Evolutionary conservation across 2,797 vertebrate species (phyloP), one percentile per base, ranked within the genome.

Genomic region (Uromys caudimaculatus): DNA sequence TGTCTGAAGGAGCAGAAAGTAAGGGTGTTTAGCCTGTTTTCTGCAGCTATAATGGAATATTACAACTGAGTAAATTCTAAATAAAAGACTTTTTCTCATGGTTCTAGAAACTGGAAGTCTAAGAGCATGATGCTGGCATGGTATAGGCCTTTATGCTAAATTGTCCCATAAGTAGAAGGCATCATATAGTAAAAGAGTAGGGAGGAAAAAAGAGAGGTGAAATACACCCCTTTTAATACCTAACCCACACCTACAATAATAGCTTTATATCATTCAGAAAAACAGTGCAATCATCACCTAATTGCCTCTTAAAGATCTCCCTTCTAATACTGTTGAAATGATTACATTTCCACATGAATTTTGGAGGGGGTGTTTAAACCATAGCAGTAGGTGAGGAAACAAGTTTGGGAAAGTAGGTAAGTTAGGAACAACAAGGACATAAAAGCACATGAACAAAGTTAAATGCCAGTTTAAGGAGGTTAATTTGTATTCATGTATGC

Each of bases 1-100:
- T 94, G 58, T 96, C 88, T 96, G 56, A 58, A 96, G 67, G 92
- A 75, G 21, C 60, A 95, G 71, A 95, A 77, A 87, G 75, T 90
- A 75, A 71, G 32, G 27, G 19, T 91, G 13, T 52, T 91, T 71
- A 58, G 50, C 64, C 38, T 77, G 38, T 94, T 85, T 85, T 86
- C 81, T 90, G 38, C 32, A 38, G 24, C 62, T 78, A 1, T 71
- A 73, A 82, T 19, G 54, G n/a, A 82, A 47, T 88, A 76, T 64
- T 24, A 69, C 71, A 95, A 35, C 35, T 87, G 41, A n/a, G 52
- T 78, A 79, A 69, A 58, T 90, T 78, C 60, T 85, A 69, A 85
- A 71, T 54, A 69, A 54, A 76, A 50, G 13, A 62, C 86, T 58
- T 87, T 81, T n/a, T 8, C 44, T 81, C 27, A 91, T 87, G 21